Evolutionary conservation across 2,888 invertebrate species (phyloP).

Genomic region (Sericinus montela): DNA sequence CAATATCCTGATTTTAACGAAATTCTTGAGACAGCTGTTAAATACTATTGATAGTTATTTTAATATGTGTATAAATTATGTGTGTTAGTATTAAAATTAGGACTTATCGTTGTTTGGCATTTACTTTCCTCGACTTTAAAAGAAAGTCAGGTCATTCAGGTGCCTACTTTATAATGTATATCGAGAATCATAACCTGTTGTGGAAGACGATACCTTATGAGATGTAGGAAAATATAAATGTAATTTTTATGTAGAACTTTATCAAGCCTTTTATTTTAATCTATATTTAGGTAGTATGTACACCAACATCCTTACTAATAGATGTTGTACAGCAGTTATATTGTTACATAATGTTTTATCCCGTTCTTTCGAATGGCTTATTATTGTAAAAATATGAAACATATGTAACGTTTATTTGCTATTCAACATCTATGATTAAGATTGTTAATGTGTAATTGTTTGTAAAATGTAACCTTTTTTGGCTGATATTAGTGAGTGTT

Average conservation of each 20-base stretch:
- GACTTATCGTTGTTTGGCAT: constrained; percentile 37
- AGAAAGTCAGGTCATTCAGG: constrained; percentile 40
- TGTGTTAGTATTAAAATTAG: constrained; percentile 60
- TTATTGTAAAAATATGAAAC: too few relatives aligned
- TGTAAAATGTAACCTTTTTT: constrained; percentile 34
- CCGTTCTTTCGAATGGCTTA: too few relatives aligned
- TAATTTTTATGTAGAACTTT: constrained; percentile 50
- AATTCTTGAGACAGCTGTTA: constrained; percentile 42
- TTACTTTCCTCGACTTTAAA: constrained; percentile 36
- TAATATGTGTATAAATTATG: constrained; percentile 64
- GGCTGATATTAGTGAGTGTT: constrained; percentile 42
- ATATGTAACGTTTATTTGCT: too few relatives aligned
- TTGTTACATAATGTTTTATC: too few relatives aligned
- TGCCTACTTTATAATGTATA: constrained; percentile 46
- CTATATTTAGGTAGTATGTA: constrained; percentile 36
- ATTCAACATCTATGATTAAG: too few relatives aligned
- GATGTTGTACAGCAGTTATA: too few relatives aligned
- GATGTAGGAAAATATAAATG: constrained; percentile 57
- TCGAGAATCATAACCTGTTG: constrained; percentile 60
- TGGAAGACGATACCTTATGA: constrained; percentile 74
- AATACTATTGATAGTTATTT: constrained; percentile 42
- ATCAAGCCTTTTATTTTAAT: constrained; percentile 37
- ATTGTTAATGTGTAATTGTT: constrained; percentile 32
- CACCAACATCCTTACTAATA: too few relatives aligned
- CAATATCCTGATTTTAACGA: constrained; percentile 41